A percentile compares a stretch with the other conserved stretches of the same genome.
phyloP scores from a whole-genome alignment of 2,888 invertebrate species.

The Encarsia formosa region DNA sequence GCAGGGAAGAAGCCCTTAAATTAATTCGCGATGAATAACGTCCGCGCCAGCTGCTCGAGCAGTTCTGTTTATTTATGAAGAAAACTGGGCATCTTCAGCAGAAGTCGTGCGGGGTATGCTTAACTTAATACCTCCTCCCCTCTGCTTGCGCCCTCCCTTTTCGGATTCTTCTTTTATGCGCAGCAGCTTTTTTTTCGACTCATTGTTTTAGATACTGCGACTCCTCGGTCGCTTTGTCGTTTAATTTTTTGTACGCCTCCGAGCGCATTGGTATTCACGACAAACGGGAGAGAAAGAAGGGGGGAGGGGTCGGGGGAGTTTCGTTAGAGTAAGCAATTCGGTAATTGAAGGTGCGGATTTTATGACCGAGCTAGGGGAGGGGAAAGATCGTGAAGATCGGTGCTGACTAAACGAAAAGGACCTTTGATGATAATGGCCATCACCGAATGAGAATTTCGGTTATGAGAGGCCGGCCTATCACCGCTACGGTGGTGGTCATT shows the following conservation, averaged over 20 bases:
- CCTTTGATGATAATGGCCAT: no score
- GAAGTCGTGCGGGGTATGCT: neutral
- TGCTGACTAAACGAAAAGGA: neutral
- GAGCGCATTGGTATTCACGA: no score
- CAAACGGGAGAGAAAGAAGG: no score
- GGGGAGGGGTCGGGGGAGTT: neutral
- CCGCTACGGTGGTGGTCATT: no score
- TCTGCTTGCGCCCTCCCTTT: slow-evolving; percentile 15
- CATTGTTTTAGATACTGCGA: neutral
- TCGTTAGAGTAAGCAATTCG: neutral
- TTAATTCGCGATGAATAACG: slow-evolving; percentile 53
- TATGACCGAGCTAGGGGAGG: neutral
- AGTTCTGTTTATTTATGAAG: slow-evolving; percentile 53
- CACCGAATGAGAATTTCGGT: no score
- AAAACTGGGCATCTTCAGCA: slow-evolving; percentile 41
- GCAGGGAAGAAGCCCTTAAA: slow-evolving; percentile 45
- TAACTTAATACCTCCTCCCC: slow-evolving; percentile 1
- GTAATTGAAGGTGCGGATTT: slow-evolving; percentile 13
- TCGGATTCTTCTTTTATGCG: slow-evolving; percentile 8
- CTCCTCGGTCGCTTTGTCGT: neutral
- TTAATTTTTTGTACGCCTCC: neutral
- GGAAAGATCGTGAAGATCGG: neutral
- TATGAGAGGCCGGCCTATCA: no score
- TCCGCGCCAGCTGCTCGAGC: slow-evolving; percentile 50
- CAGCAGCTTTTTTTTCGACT: no score